Evolutionary conservation across 2,888 invertebrate species (phyloP), one percentile per base, ranked within the genome.

Genomic region (Oligia latruncula): DNA sequence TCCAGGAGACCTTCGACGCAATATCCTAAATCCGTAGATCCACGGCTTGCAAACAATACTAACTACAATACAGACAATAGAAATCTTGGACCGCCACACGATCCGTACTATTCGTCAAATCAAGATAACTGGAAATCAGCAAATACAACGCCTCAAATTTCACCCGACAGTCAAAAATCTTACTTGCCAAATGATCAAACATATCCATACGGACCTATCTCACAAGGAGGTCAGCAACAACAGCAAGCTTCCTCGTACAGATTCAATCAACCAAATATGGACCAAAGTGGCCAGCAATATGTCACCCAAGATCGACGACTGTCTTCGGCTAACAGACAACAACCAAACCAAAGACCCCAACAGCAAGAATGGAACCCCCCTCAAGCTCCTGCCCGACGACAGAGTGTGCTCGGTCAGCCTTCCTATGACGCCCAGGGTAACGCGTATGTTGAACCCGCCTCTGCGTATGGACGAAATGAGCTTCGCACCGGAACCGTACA

Each of bases 1-100:
- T 94, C 97, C 76, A 95, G 96, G 91, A 93, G 97, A 92, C 95
- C 93, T 81, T 94, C 95, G 58, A 90, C 94, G 79, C 96, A 96
- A 87, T 96, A 94, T 90, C 94, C 95, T 46, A 96, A 95, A 90
- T 84, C 94, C 77, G 90, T 93, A 84, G 96, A 96, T 88, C 93
- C 95, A 40, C 93, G 95, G 91, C 93, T 96, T 77, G 88, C 94
- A 11, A 95, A 95, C 90, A 96, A 90, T 90, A 89, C 95, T 62
- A 95, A 93, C 88, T 95, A 95, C 83, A 94, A 92, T 85, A 88
- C 94, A 78, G 96, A 96, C 77, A 95, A 94, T 79, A 93, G 96
- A 89, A 92, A 92, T 78, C 90, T 92, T 29, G 94, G 94, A 40
- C 91, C 94, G 66, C 90, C 94, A 35, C 94, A 95, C 74, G 95